A percentile compares a stretch with the other conserved stretches of the same genome.
phyloP scores from a whole-genome alignment of 2,113 vertebrate species.

The Lucifuga dentata region DNA sequence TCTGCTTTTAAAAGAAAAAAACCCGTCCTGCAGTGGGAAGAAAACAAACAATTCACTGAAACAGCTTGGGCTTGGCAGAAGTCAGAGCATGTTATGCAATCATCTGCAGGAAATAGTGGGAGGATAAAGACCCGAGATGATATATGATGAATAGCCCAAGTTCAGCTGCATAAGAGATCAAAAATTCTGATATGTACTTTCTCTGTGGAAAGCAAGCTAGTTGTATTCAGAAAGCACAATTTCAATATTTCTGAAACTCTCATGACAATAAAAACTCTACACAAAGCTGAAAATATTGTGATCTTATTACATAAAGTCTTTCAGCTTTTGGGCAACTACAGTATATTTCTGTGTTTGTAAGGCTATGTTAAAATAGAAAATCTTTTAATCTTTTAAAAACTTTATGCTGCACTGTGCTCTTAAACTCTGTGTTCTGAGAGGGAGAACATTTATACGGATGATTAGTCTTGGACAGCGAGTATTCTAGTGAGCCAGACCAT shows the following conservation, averaged over 20 bases:
- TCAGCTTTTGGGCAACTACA: no score
- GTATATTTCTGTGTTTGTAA: no score
- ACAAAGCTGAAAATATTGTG: no score
- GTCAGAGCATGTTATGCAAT: conserved; percentile 65
- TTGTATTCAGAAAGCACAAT: background rate
- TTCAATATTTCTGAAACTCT: background rate
- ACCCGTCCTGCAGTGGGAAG: background rate
- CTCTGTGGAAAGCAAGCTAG: background rate
- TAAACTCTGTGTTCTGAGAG: conserved; percentile 25
- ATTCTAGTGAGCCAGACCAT: conserved; percentile 25
- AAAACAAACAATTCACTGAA: conserved; percentile 13
- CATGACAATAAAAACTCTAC: no score
- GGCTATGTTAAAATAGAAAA: no score
- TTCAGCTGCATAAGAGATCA: conserved; percentile 8
- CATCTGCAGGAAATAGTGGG: conserved; percentile 62
- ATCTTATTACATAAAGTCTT: no score
- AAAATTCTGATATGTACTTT: background rate
- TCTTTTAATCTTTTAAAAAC: no score
- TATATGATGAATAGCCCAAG: conserved; percentile 3
- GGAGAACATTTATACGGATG: conserved; percentile 53
- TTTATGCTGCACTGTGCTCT: no score
- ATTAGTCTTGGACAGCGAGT: conserved; percentile 37
- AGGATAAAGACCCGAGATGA: conserved; percentile 41
- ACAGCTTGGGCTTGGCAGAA: conserved; percentile 44
- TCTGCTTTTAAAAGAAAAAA: background rate